Base-by-base conservation (phyloP, 2,113 vertebrate species). In the Lampris megalopsis region DNA sequence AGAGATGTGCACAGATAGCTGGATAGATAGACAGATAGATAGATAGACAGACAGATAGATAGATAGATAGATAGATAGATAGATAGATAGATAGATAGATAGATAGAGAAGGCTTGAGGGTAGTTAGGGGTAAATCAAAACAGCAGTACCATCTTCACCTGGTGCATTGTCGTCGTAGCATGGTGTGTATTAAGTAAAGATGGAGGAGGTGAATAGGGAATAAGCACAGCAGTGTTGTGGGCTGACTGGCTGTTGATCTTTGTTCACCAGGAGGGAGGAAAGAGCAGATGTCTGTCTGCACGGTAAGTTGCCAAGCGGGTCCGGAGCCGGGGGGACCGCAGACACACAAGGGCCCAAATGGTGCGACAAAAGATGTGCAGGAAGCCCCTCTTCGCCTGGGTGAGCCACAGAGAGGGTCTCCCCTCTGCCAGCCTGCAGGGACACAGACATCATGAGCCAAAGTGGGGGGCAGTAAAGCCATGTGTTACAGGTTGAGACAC, bases 351-450 rank as follows among this genome's bases (percentile, higher is more conserved):
- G 88, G 88, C 88, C 91, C 94, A 94, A 94, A 94, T 94, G 94
- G 94, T 92, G 93, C 91, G 92, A 94, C 93, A 95, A 94, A 95
- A 91, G 92, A 93, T 91, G 93, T 90, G 89, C 92, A 94, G 94
- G 94, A 95, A 95, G 93, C 92, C 86, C 88, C 91, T 94, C 92
- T 94, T 77, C 89, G 93, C 92, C 93, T 94, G 92, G 93, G 81
- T 94, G 94, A 93, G 89, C 93, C 92, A 75, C 93, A 93, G 89
- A 92, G 91, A 92, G 91, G 86, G 91, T 91, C 89, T 87, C 89
- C 86, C 89, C 80, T 81, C 91, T 93, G 92, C 92, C 92, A 94
- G 89, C 81, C 81, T 77, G 73, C 85, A 73, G 78, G 84, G 84
- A 87, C 83, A 74, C 86, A 73, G 80, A 8, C 86, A 80, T 71